These are phyloP conservation scores for Brachionus rotundiformis DNA, from an alignment of 1,140 invertebrate genomes.

Conservation along the genomic window DNA sequence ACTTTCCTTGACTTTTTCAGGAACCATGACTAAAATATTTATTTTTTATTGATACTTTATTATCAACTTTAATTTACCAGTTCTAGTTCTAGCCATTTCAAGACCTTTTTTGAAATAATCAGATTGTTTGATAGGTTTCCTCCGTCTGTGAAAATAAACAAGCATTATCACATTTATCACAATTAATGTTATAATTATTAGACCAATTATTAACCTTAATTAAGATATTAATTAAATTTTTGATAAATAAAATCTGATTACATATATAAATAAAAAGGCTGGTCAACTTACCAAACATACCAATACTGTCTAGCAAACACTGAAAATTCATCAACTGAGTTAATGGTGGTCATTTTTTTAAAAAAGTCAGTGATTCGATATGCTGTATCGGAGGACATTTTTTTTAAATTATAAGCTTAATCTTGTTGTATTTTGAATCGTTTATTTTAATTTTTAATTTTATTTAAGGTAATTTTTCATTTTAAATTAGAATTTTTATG, in stretches of 20 bases:
- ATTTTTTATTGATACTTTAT: neutral
- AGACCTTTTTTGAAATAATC: neutral
- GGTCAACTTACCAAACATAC: conserved; percentile 41
- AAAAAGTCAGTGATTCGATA: conserved; percentile 45
- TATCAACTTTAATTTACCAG: neutral
- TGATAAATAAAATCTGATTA: neutral
- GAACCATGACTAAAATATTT: conserved; percentile 22
- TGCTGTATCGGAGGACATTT: conserved; percentile 24
- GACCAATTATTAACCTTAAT: conserved; percentile 22
- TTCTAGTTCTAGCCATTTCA: neutral
- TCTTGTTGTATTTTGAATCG: neutral
- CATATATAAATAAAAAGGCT: too few relatives aligned
- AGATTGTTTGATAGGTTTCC: neutral
- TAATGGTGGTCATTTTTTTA: conserved; percentile 23
- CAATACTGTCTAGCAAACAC: conserved; percentile 44
- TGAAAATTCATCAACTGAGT: conserved; percentile 18
- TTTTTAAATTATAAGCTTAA: neutral
- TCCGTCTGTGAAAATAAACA: conserved; percentile 36
- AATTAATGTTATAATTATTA: conserved; percentile 21
- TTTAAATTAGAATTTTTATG: neutral
- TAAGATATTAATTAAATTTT: neutral
- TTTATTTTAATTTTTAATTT: neutral
- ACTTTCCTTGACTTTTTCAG: conserved; percentile 35
- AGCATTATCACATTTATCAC: conserved; percentile 42
- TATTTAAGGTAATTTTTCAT: neutral